Evolutionary conservation across 1,140 invertebrate species (phyloP), one percentile per base, ranked within the genome.

Genomic region (Drosophila jambulina): DNA sequence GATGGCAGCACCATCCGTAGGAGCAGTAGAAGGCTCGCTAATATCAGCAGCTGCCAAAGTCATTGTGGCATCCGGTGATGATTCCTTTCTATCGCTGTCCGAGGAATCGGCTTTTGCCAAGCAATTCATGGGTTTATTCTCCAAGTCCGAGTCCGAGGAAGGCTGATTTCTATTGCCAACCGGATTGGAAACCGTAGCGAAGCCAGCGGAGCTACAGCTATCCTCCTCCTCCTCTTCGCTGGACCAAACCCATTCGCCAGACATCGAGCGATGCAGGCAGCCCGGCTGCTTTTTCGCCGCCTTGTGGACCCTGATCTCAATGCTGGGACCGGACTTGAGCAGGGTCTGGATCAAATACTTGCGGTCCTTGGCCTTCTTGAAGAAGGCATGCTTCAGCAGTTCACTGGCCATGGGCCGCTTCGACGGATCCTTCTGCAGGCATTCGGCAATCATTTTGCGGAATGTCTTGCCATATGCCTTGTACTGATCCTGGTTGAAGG

Each of bases 361-460:
- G 79, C 97, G 97, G 93, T 99, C 99, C 94, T 99, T 99, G 7
- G 98, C 97, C 94, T 99, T 99, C 93, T 98, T 99, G 93, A 99
- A 99, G 94, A 99, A 99, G 4, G 98, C 97, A 94, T 99, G 98
- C 93, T 99, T 99, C 9, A 99, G 93, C 36, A 99, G 94, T 94
- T 99, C 98, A 17, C 97, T 97, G 32, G 99, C 99, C 10, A 98
- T 98, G 10, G 99, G 98, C 93, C 98, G 95, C 93, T 99, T 99
- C 4, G 96, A 94, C 7, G 98, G 97, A 93, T 99, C 98, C 93
- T 99, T 99, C 93, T 99, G 98, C 38, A 99, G 93, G 93, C 98
- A 99, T 87, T 99, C 98, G 15, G 96, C 94, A 49, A 99, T 98
- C 96, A 99, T 97, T 94, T 98, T 99, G 38, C 98, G 95, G 93